phyloP scores from a whole-genome alignment of 2,797 vertebrate genomes.

The Acomys russatus region DNA sequence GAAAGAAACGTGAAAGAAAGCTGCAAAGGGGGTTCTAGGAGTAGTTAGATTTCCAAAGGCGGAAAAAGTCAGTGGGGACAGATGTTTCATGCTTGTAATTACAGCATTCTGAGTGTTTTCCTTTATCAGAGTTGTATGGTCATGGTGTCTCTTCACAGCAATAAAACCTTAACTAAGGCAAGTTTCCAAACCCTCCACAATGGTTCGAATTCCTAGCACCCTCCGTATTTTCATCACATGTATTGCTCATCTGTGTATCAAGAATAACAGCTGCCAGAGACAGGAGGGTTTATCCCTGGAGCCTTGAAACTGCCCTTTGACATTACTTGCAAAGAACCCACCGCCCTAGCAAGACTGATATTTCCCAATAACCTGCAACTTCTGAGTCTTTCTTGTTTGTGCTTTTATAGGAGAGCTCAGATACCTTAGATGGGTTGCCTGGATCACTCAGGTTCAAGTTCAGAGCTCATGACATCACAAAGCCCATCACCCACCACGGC shows the following conservation, averaged over 20 bases:
- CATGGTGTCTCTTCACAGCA: too few relatives aligned
- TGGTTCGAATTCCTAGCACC: neutral
- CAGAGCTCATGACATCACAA: neutral
- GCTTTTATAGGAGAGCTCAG: neutral
- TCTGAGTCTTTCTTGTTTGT: neutral
- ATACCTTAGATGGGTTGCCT: neutral
- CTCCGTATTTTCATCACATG: neutral
- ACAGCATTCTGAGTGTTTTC: neutral
- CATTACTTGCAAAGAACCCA: neutral
- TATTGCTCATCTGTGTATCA: neutral
- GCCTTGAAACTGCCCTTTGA: neutral
- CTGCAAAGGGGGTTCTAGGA: neutral
- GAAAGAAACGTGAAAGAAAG: neutral
- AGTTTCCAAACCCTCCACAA: neutral
- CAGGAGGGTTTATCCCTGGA: neutral
- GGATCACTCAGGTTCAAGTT: neutral
- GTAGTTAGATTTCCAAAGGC: neutral
- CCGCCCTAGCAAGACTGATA: neutral
- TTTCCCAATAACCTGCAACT: neutral
- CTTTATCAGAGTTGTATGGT: too few relatives aligned
- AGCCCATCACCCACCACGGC: neutral
- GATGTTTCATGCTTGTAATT: neutral
- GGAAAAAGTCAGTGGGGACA: neutral
- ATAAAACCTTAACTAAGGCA: too few relatives aligned
- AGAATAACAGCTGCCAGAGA: neutral